Percentiles rank a stretch among this genome's conserved stretches.
phyloP scores from a whole-genome alignment of 2,888 invertebrate genomes.

The Metalampra italica region DNA sequence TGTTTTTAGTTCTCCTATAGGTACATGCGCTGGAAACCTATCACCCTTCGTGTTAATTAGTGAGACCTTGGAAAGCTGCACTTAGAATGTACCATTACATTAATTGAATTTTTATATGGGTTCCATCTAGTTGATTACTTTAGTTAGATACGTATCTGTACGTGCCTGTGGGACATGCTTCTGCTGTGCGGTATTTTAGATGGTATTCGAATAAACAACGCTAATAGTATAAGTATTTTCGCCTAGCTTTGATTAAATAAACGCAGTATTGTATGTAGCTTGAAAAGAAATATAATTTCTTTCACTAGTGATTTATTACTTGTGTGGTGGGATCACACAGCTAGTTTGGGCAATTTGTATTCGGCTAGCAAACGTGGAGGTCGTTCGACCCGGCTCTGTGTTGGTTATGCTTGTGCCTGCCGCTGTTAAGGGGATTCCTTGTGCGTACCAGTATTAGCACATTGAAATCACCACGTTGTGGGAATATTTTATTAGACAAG shows the following conservation, averaged over 20 bases:
- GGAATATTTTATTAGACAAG: constrained; percentile 34
- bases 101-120: not conserved
- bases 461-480: constrained; percentile 45
- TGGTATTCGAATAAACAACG: no score
- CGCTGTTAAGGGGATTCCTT: constrained; percentile 42
- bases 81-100: constrained; percentile 1
- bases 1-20: no score
- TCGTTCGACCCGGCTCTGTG: constrained; percentile 74
- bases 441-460: constrained; percentile 64
- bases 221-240: no score
- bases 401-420: constrained; percentile 57
- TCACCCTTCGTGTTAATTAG: no score
- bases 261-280: not conserved
- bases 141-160: no score
- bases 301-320: constrained; percentile 36
- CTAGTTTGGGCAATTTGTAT: constrained; percentile 52
- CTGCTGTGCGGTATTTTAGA: no score
- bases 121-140: no score
- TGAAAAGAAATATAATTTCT: constrained; percentile 3
- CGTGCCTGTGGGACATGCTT: no score
- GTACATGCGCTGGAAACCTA: not conserved
- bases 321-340: constrained; percentile 36
- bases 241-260: not conserved
- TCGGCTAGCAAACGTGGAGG: constrained; percentile 61
- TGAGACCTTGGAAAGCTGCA: no score